Evolutionary conservation across 2,113 vertebrate species (phyloP).

Genomic region (Lasiurus borealis): DNA sequence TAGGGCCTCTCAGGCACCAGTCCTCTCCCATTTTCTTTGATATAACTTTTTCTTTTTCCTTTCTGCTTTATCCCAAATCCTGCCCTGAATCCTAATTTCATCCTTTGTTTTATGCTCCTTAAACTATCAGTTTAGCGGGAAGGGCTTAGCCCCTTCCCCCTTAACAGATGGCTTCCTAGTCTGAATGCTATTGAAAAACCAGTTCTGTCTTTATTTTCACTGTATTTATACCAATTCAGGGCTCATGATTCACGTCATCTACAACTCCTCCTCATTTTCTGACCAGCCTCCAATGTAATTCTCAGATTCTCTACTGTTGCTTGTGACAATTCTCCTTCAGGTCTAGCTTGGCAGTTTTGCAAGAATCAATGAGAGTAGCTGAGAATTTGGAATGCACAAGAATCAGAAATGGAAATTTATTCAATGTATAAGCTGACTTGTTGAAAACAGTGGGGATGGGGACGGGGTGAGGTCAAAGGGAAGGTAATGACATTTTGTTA

Average conservation of each 20-base stretch:
- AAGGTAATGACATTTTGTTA: conserved; percentile 2
- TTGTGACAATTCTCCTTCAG: not conserved
- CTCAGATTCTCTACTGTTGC: not conserved
- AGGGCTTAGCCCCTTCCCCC: not conserved
- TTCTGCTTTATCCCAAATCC: not conserved
- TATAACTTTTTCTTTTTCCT: not conserved
- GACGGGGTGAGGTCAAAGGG: not conserved
- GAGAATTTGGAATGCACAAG: conserved; percentile 40
- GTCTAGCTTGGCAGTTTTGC: not conserved
- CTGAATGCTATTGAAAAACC: not conserved
- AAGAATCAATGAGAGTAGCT: not conserved
- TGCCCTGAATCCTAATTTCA: conserved; percentile 36
- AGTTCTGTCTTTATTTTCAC: not conserved
- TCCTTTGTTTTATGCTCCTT: not conserved
- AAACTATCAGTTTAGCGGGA: not conserved
- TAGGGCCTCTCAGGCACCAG: not conserved
- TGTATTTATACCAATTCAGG: not conserved
- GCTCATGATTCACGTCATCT: conserved; percentile 4
- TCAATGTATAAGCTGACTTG: not conserved
- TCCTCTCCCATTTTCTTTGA: not conserved
- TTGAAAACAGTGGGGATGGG: not conserved
- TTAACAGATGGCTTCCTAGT: not conserved
- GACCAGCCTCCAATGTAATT: not conserved
- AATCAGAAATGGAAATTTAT: conserved; percentile 42
- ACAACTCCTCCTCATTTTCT: not conserved